Percentiles rank a stretch among this genome's conserved stretches.
phyloP scores from a whole-genome alignment of 2,888 invertebrate genomes.

The Tanytarsus gracilentus region DNA sequence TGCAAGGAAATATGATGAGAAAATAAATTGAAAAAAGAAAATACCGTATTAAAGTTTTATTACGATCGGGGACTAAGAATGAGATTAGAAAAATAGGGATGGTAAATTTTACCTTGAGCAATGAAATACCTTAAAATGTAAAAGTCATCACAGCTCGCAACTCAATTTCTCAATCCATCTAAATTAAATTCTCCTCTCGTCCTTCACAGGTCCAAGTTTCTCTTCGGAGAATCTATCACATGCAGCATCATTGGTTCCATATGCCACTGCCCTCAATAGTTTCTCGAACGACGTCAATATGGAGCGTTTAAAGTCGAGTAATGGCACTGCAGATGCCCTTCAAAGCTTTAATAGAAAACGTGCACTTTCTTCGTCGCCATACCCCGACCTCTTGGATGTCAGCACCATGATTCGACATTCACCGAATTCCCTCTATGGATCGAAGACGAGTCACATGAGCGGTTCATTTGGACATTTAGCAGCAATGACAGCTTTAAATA shows the following conservation, averaged over 20 bases:
- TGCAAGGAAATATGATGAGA: no score
- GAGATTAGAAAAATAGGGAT: no score
- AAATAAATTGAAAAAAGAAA: no score
- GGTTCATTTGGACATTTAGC: conserved; percentile 90
- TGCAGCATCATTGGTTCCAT: conserved; percentile 41
- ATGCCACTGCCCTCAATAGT: conserved; percentile 49
- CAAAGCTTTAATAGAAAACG: conserved; percentile 73
- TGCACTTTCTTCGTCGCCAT: conserved; percentile 87
- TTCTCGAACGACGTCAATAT: conserved; percentile 83
- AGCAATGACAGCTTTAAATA: conserved; percentile 30
- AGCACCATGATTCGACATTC: conserved; percentile 94
- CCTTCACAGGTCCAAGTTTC: conserved; percentile 48
- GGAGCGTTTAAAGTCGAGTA: conserved; percentile 36
- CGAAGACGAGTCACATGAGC: conserved; percentile 79
- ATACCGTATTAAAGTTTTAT: no score
- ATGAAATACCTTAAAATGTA: no score
- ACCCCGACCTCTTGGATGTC: conserved; percentile 91
- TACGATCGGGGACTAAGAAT: no score
- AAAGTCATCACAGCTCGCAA: no score
- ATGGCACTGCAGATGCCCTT: conserved; percentile 37
- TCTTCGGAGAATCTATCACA: conserved; percentile 52
- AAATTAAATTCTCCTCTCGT: no score
- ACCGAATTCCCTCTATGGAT: conserved; percentile 82
- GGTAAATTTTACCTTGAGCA: no score
- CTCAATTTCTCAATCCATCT: no score